Evolutionary conservation across 2,888 invertebrate genomes (phyloP).

Genomic region (Atherix ibis): DNA sequence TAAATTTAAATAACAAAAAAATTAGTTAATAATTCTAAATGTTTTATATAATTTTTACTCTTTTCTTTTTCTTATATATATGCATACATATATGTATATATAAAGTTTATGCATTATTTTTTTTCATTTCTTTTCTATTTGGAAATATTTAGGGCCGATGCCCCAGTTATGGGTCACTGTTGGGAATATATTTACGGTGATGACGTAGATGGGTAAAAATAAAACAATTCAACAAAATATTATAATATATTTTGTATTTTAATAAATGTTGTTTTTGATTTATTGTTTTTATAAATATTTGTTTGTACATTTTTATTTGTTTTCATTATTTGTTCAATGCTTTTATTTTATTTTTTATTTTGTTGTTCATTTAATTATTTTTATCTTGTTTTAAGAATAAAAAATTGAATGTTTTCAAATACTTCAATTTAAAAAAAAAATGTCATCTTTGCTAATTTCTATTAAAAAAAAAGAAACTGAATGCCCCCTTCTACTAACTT

Average conservation of each 20-base stretch:
- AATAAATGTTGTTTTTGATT: constrained; percentile 1
- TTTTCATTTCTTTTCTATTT: constrained; percentile 15
- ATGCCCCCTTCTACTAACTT: too few species aligned
- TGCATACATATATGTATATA: too few species aligned
- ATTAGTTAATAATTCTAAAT: too few species aligned
- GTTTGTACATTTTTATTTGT: neutral
- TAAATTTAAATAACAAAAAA: too few species aligned
- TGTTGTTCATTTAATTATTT: too few species aligned
- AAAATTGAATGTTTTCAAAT: neutral
- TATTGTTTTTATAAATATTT: constrained; percentile 1
- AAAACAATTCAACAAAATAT: too few species aligned
- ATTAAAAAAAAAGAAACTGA: too few species aligned
- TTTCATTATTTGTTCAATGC: neutral
- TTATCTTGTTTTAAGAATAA: neutral
- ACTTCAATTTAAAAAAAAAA: too few species aligned
- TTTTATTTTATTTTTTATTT: neutral
- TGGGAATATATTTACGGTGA: constrained; percentile 79
- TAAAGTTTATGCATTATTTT: too few species aligned
- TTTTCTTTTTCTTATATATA: too few species aligned
- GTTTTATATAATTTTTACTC: too few species aligned
- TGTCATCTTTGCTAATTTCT: too few species aligned
- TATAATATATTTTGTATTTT: constrained; percentile 15
- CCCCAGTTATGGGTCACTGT: constrained; percentile 89
- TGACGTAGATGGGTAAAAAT: constrained; percentile 66
- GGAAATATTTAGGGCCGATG: constrained; percentile 70